Conservation (phyloP, 1,140 invertebrate genomes). For the Drosophila ohnishii region DNA sequence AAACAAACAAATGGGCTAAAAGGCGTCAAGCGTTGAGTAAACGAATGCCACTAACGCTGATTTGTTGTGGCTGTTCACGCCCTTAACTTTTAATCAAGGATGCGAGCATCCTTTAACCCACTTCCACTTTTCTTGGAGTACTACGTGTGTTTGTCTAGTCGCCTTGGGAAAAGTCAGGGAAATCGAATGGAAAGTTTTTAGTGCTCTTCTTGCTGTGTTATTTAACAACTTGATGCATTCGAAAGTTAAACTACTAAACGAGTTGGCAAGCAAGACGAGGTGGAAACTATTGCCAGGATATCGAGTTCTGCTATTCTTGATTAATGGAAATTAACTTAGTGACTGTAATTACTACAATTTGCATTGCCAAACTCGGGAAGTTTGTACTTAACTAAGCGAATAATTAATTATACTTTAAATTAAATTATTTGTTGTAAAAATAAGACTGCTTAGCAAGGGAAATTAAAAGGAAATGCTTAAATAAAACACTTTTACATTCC, state of each 20-base stretch:
- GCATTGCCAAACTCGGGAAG: background rate
- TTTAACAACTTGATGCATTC: slow-evolving; percentile 29
- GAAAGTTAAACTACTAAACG: slow-evolving; percentile 10
- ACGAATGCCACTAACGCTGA: slow-evolving; percentile 39
- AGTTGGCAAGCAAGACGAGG: slow-evolving; percentile 2
- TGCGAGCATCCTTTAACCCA: slow-evolving; percentile 10
- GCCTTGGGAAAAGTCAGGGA: background rate
- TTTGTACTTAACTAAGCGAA: background rate
- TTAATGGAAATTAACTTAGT: background rate
- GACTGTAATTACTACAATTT: slow-evolving; percentile 19
- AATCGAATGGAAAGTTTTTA: slow-evolving; percentile 30
- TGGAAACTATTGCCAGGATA: background rate
- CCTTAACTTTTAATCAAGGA: slow-evolving; percentile 60
- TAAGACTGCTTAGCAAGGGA: no score
- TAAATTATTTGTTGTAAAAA: background rate
- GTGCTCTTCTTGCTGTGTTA: slow-evolving; percentile 1
- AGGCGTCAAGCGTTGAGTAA: slow-evolving; percentile 36
- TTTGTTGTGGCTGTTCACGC: slow-evolving; percentile 33
- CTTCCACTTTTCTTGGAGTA: background rate
- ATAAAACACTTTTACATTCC: background rate
- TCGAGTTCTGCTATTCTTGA: background rate
- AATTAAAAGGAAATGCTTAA: background rate
- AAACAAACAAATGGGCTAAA: slow-evolving; percentile 58
- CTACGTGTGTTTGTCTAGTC: slow-evolving; percentile 16
- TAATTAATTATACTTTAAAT: background rate